phyloP scores from a whole-genome alignment of 2,797 vertebrate genomes.

The Garrulus glandarius region DNA sequence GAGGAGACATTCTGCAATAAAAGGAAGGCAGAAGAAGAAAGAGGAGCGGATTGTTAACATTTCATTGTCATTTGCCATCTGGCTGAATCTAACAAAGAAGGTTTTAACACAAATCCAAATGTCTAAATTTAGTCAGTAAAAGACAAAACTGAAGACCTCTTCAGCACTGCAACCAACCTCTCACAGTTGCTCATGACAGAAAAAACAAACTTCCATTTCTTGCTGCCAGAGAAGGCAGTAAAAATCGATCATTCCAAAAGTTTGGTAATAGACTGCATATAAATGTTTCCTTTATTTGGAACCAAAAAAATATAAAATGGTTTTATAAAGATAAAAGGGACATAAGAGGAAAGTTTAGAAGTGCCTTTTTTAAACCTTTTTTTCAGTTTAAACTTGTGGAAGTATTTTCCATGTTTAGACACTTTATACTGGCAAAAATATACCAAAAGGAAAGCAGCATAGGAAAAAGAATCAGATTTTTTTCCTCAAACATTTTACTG shows the following conservation, averaged over 20 bases:
- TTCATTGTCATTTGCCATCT: conserved; percentile 34
- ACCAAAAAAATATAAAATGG: background rate
- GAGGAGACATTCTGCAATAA: background rate
- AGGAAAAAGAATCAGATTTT: background rate
- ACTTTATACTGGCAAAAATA: background rate
- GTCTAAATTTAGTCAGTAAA: background rate
- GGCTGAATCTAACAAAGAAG: background rate
- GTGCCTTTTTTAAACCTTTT: background rate
- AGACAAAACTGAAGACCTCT: background rate
- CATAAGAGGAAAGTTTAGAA: background rate
- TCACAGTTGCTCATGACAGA: background rate
- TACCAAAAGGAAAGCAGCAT: background rate
- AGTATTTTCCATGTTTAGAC: background rate
- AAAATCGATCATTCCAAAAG: background rate
- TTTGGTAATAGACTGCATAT: background rate
- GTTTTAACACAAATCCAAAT: background rate
- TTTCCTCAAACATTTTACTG: background rate
- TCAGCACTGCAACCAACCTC: background rate
- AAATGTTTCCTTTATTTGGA: background rate
- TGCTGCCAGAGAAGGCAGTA: fast-evolving
- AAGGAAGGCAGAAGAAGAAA: background rate
- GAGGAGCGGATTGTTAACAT: background rate
- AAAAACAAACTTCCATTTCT: background rate
- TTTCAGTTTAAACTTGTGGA: background rate
- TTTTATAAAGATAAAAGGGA: background rate